Evolutionary conservation across 2,797 vertebrate genomes (phyloP), one percentile per base, ranked within the genome.

Genomic region (Acanthurus tractus): DNA sequence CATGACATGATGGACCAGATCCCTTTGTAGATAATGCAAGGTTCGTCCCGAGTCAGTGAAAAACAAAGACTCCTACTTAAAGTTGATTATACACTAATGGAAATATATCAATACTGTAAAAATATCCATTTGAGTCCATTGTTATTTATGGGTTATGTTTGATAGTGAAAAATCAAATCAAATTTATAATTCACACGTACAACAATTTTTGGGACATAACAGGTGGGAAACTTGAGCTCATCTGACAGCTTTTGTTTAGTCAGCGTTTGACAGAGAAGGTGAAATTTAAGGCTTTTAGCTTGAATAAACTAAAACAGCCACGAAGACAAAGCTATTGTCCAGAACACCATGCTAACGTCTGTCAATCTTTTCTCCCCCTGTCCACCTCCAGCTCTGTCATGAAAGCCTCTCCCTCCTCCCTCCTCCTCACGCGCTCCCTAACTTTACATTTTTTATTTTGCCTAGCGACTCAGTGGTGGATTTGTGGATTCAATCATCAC

Each of bases 401-500:
- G 1, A 70, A 70, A 76, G 20, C 52, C 25, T 36, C 23, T 13
- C 59, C 36, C 20, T 34, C 46, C 45, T 29, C 40, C 29, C 20
- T 46, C 40, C 59, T 20, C 36, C 25, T 49, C 11, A 22, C 14
- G 15, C 18, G 17, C 59, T 45, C 45, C 38, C n/a, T 29, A 76
- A 70, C 62, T 66, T 81, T 70, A 25, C 59, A 63, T 76, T 76
- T 84, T 78, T 76, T 20, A 50, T 79, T 83, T 71, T 74, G 69
- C 63, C 63, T 53, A 14, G 70, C 81, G 84, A 87, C 56, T 88
- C 74, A 71, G 38, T 59, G 15, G 42, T 57, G 53, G 29, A 52
- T 88, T 87, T 86, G 70, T 75, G 81, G 78, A 85, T 89, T 92
- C 70, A 90, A 74, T 88, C 79, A 82, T 90, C 70, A 76, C 8